phyloP scores from a whole-genome alignment of 2,797 vertebrate genomes.

The Sebastes steindachneri region DNA sequence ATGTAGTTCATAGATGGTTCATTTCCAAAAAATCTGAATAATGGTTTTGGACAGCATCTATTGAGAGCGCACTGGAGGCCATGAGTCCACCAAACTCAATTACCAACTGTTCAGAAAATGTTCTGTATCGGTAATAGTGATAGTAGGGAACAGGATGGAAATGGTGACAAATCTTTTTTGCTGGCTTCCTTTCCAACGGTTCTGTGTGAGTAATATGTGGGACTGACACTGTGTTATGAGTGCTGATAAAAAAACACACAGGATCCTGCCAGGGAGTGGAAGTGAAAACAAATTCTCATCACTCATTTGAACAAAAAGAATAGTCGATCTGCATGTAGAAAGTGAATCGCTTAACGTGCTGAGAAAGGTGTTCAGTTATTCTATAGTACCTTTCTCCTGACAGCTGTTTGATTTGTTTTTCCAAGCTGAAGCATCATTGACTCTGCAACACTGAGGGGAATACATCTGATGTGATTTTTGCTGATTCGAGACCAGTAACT shows the following conservation, averaged over 20 bases:
- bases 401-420: conserved; percentile 36
- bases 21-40: conserved; percentile 65
- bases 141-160: conserved; percentile 12
- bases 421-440: conserved; percentile 8
- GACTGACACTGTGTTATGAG: background rate
- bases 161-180: conserved; percentile 35
- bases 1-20: conserved; percentile 56
- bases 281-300: conserved; percentile 22
- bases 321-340: conserved; percentile 22
- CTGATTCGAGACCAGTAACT: conserved; percentile 3
- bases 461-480: conserved; percentile 7
- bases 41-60: conserved; percentile 62
- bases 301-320: conserved; percentile 8
- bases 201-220: conserved; percentile 1
- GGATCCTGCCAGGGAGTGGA: background rate
- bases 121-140: conserved; percentile 36
- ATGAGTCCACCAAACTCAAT: conserved; percentile 60
- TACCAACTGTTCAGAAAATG: conserved; percentile 58
- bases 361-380: conserved; percentile 5
- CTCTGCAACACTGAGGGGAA: conserved; percentile 14
- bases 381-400: background rate
- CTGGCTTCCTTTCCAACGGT: conserved; percentile 8
- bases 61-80: conserved; percentile 52
- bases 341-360: background rate
- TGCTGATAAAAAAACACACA: background rate